Conservation (phyloP, 1,140 invertebrate genomes). For the Drosophila persimilis region DNA sequence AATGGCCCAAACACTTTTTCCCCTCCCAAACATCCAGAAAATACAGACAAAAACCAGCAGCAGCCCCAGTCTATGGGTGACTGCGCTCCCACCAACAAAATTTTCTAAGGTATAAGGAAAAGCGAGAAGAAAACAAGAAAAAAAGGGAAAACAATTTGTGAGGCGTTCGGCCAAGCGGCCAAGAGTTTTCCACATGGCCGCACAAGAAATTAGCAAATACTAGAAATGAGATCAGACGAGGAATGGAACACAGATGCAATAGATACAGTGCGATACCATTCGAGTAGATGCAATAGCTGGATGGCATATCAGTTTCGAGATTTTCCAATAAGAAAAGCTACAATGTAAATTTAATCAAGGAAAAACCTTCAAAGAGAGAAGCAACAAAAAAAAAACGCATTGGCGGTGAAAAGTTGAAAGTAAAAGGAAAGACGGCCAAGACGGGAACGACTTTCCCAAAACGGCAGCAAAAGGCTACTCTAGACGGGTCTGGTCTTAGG, state of each 20-base stretch:
- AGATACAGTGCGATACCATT: too few species aligned
- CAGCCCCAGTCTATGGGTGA: slow-evolving; percentile 59
- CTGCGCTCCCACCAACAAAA: slow-evolving; percentile 57
- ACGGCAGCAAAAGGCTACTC: slow-evolving; percentile 53
- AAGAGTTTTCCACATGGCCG: slow-evolving; percentile 75
- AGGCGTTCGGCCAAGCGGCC: slow-evolving; percentile 52
- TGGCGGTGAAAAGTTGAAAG: slow-evolving; percentile 73
- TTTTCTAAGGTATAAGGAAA: slow-evolving; percentile 14
- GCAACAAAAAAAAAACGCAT: slow-evolving; percentile 17
- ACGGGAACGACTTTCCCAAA: slow-evolving; percentile 64
- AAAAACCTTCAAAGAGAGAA: slow-evolving; percentile 16
- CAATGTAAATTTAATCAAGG: slow-evolving; percentile 51
- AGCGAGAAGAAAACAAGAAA: slow-evolving; percentile 23
- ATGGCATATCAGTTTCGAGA: slow-evolving; percentile 36
- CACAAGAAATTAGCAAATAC: slow-evolving; percentile 72
- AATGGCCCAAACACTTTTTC: slow-evolving; percentile 73
- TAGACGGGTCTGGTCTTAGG: slow-evolving; percentile 42
- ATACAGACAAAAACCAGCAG: slow-evolving; percentile 30
- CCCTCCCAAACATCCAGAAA: slow-evolving; percentile 69
- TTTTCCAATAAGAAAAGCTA: slow-evolving; percentile 48
- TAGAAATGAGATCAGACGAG: slow-evolving; percentile 63
- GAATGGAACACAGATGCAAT: slow-evolving; percentile 39
- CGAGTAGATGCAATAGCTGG: not conserved
- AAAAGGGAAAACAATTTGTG: slow-evolving; percentile 71
- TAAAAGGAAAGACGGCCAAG: slow-evolving; percentile 65